Evolutionary conservation across 2,113 vertebrate species (phyloP).

Genomic region (Macquaria ambigua): DNA sequence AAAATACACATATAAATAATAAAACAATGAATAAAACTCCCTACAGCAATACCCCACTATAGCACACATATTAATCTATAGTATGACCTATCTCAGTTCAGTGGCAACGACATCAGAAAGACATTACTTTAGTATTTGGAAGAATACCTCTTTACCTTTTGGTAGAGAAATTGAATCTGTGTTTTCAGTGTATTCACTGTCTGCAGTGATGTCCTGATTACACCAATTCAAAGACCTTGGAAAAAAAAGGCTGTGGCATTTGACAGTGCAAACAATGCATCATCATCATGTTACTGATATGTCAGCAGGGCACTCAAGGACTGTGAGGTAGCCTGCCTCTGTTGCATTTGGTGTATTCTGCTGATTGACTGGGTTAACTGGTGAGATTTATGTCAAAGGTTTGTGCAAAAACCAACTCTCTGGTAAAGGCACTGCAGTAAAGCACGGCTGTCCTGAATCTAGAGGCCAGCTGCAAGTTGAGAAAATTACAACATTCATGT

Average conservation of each 20-base stretch:
- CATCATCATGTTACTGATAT: slow-evolving; percentile 30
- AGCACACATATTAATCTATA: background rate
- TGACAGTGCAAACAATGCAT: slow-evolving; percentile 35
- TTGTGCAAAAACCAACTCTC: background rate
- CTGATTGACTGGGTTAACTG: slow-evolving; percentile 9
- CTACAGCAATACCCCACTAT: background rate
- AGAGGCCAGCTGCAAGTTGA: background rate
- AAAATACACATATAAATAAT: background rate
- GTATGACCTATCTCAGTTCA: background rate
- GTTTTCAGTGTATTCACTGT: no score
- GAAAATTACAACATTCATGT: background rate
- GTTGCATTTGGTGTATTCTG: background rate
- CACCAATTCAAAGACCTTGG: slow-evolving; percentile 28
- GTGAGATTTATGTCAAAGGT: background rate
- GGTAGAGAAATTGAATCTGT: no score
- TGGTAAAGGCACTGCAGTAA: background rate
- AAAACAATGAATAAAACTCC: background rate
- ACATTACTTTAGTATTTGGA: no score
- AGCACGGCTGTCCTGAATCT: background rate
- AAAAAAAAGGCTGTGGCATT: slow-evolving; percentile 13
- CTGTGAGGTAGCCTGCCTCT: background rate
- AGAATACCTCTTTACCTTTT: no score
- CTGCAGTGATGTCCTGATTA: background rate
- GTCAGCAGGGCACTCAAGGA: slow-evolving; percentile 12
- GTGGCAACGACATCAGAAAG: background rate